Percentiles rank a stretch among this genome's conserved stretches.
Conservation (phyloP, 2,113 vertebrate species). For the Trematocara marginatum region DNA sequence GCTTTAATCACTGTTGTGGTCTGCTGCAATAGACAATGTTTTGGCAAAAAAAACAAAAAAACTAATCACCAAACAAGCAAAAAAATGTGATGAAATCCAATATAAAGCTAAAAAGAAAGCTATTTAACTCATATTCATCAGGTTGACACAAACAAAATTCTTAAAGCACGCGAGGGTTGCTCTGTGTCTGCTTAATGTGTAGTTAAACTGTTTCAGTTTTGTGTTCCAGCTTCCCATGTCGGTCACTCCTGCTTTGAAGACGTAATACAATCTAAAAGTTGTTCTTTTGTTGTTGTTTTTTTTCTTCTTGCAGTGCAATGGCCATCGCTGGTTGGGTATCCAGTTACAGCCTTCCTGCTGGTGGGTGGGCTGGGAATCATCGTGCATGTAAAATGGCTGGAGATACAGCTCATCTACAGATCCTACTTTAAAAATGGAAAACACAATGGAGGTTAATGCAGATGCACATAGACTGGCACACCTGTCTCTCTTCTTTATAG, state of each 20-base stretch:
- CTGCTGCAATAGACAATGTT: not conserved
- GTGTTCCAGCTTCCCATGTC: not conserved
- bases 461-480: not conserved
- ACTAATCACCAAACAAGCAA: not conserved
- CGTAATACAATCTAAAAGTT: not conserved
- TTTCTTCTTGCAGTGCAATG: constrained; percentile 23
- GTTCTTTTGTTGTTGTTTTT: not conserved
- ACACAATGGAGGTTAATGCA: constrained; percentile 66
- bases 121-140: not conserved
- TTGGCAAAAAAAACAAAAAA: not conserved
- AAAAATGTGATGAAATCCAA: not conserved
- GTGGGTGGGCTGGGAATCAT: constrained; percentile 40
- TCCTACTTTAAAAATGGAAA: constrained; percentile 62
- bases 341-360: constrained; percentile 40
- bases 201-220: not conserved
- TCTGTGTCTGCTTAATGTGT: not conserved
- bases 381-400: constrained; percentile 76
- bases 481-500: not conserved
- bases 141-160: not conserved
- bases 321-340: constrained; percentile 6
- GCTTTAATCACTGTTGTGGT: not conserved
- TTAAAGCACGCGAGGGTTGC: not conserved
- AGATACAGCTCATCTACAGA: constrained; percentile 78
- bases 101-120: not conserved
- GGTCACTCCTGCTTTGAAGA: not conserved